Base-by-base conservation (phyloP, 2,888 invertebrate genomes). In the Drymonia ruficornis region DNA sequence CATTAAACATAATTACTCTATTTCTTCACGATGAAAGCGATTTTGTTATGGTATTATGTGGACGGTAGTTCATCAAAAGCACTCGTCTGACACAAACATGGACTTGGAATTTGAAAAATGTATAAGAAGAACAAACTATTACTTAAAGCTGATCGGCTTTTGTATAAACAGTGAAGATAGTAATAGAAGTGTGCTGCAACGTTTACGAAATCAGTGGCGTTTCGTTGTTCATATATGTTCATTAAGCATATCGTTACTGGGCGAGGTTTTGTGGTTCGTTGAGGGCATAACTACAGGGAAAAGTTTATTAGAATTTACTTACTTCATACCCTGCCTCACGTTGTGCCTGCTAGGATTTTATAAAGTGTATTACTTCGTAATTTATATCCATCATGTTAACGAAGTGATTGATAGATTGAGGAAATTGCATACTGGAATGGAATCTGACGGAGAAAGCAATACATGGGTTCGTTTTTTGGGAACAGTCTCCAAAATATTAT, bases 361-460 rank as follows among this genome's bases (percentile, higher is more conserved):
- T 0, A 85, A 82, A 64, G 53, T 76, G 1, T 77, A 56, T 46
- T 78, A 54, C 34, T 70, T 78, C n/a, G 49, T 83, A 1, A 65
- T 63, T 29, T 50, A 80, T 28, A 63, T 65, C 6, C 52, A 73
- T 40, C 49, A 68, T 8, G 73, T 80, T 5, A 63, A 61, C 16
- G 73, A 81, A 9, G 51, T 80, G 13, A 62, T 80, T 7, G 56
- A 40, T 11, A 61, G 63, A 3, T 59, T 82, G 23, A 74, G 55
- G 42, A 62, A 34, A 31, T 48, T 77, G 6, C 67, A 67, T 31
- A 40, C 15, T n/a, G 50, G 45, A 51, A 53, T 29, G 12, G 46
- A 46, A 46, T n/a, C 18, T 44, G n/a, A n/a, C n/a, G 36, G 29
- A 34, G 53, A 63, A 40, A 46, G 47, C 42, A 29, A 55, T 13